A percentile compares a stretch with the other conserved stretches of the same genome.
Evolutionary conservation across 1,140 invertebrate species (phyloP).

Genomic region (Penaeus vannamei): DNA sequence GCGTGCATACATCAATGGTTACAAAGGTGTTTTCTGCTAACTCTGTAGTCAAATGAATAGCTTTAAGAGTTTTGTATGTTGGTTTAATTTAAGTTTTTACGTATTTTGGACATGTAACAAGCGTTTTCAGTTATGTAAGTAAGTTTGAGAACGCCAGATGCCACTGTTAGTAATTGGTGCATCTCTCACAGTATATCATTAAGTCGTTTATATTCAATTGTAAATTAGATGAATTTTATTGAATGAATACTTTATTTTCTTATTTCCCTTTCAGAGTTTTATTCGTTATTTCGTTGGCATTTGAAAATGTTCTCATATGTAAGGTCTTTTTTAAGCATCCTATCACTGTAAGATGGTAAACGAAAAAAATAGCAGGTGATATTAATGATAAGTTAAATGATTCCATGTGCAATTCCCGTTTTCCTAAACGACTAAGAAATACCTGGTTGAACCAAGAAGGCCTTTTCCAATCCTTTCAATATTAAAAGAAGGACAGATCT

Average conservation of each 20-base stretch:
- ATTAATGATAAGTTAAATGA: too few species aligned
- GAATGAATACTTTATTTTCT: not conserved
- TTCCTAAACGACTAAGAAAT: too few species aligned
- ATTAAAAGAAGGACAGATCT: too few species aligned
- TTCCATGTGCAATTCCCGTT: too few species aligned
- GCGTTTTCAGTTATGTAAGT: not conserved
- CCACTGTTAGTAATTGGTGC: not conserved
- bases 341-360: too few species aligned
- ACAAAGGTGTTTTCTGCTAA: too few species aligned
- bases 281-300: not conserved
- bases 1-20: not conserved
- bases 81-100: slow-evolving; percentile 17
- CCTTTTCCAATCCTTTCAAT: too few species aligned
- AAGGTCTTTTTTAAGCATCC: too few species aligned
- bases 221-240: slow-evolving; percentile 31
- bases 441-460: too few species aligned
- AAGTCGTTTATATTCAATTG: slow-evolving; percentile 46
- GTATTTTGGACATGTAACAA: not conserved
- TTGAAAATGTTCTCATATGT: not conserved
- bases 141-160: not conserved
- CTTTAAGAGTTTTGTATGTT: slow-evolving; percentile 1
- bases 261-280: not conserved
- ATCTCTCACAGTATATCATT: not conserved
- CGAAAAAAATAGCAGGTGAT: too few species aligned
- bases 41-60: slow-evolving; percentile 40